Evolutionary conservation across 2,888 invertebrate species (phyloP).

Genomic region (Agonum fuliginosum): DNA sequence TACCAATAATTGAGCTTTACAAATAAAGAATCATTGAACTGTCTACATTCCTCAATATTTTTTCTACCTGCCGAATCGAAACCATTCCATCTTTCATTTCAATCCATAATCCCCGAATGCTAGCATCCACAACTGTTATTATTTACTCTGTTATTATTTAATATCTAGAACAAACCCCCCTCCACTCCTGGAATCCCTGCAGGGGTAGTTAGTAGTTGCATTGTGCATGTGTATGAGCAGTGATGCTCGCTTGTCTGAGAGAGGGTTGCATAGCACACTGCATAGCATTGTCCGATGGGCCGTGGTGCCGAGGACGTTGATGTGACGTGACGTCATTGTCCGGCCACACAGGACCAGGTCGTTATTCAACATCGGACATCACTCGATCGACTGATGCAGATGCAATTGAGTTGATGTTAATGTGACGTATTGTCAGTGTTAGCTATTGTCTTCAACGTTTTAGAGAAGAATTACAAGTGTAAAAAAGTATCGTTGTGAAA

Average conservation of each 20-base stretch:
- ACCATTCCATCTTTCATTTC: background rate
- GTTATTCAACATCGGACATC: slow-evolving; percentile 36
- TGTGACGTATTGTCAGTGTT: slow-evolving; percentile 5
- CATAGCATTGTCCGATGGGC: slow-evolving; percentile 62
- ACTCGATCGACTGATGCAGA: background rate
- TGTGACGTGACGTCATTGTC: slow-evolving; percentile 66
- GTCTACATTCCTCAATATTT: background rate
- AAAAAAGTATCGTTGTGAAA: background rate
- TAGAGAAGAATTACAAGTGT: too few relatives aligned
- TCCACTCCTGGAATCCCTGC: background rate
- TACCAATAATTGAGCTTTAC: too few relatives aligned
- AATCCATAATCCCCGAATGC: too few relatives aligned
- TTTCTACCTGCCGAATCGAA: background rate
- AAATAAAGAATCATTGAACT: too few relatives aligned
- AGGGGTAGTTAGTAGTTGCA: slow-evolving; percentile 15
- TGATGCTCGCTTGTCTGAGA: slow-evolving; percentile 57
- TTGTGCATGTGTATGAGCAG: slow-evolving; percentile 53
- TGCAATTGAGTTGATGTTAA: slow-evolving; percentile 29
- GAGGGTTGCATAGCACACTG: slow-evolving; percentile 60
- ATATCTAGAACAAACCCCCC: slow-evolving; percentile 19
- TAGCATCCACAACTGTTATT: background rate
- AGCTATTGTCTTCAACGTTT: background rate
- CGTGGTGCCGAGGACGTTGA: slow-evolving; percentile 64
- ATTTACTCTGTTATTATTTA: slow-evolving; percentile 25
- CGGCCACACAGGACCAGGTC: slow-evolving; percentile 51